Conservation (phyloP, 2,113 vertebrate genomes). For the Cygnus buccinator region DNA sequence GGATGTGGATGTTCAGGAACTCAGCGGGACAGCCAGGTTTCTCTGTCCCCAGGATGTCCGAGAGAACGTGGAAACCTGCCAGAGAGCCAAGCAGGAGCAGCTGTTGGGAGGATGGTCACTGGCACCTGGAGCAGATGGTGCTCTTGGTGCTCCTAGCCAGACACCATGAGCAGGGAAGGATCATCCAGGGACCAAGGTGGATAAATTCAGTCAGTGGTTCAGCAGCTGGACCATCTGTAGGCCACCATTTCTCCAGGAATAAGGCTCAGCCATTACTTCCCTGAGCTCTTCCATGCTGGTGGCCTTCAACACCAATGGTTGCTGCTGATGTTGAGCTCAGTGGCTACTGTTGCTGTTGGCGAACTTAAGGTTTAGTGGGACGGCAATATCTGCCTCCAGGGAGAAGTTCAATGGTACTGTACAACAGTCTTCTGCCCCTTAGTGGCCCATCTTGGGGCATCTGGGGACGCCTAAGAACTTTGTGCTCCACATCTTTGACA, state of each 20-base stretch:
- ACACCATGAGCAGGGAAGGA: background rate
- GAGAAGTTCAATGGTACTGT: background rate
- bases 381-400: background rate
- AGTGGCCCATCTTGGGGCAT: background rate
- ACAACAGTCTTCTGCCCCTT: background rate
- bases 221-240: background rate
- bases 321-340: background rate
- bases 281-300: background rate
- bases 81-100: background rate
- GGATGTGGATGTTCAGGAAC: slow-evolving; percentile 89
- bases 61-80: slow-evolving; percentile 83
- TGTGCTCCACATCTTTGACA: background rate
- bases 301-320: background rate
- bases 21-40: slow-evolving; percentile 83
- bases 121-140: background rate
- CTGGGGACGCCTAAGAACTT: fast-evolving
- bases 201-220: background rate
- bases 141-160: background rate
- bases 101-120: background rate
- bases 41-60: slow-evolving; percentile 75
- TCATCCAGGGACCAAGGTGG: background rate
- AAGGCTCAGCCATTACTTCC: background rate
- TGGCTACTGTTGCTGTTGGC: background rate
- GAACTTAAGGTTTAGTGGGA: background rate
- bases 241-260: background rate